A percentile compares a stretch with the other conserved stretches of the same genome.
Conservation (phyloP, 35 echinoderm and acorn worm genomes). For the Eucidaris tribuloides region DNA sequence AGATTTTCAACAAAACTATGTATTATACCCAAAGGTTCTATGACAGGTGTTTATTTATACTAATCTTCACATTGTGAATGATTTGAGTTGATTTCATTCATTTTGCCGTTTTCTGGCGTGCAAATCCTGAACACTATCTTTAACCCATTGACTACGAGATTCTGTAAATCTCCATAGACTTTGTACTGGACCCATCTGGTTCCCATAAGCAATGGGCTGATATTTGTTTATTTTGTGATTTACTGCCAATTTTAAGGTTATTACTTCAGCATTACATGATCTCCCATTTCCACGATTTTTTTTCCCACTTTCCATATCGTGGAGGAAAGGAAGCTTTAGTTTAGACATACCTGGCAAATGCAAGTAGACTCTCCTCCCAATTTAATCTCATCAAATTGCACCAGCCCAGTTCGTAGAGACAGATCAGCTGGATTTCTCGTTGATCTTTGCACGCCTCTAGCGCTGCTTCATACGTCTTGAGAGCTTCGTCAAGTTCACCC, state of each 20-base stretch:
- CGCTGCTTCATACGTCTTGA: constrained; percentile 81
- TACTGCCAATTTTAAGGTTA: not conserved
- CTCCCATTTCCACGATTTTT: not conserved
- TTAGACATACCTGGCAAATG: constrained; percentile 79
- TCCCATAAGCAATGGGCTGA: not conserved
- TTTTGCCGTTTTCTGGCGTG: too few species aligned
- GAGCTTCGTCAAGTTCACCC: constrained; percentile 80
- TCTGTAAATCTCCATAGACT: too few species aligned
- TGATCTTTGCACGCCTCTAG: constrained; percentile 77
- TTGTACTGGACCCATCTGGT: not conserved
- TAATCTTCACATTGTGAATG: too few species aligned
- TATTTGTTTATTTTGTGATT: not conserved
- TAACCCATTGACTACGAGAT: too few species aligned
- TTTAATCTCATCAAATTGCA: constrained; percentile 93
- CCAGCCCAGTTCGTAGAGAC: constrained; percentile 99
- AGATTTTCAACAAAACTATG: too few species aligned
- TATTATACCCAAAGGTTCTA: too few species aligned
- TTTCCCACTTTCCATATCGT: not conserved
- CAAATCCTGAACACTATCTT: too few species aligned
- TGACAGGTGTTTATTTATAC: too few species aligned
- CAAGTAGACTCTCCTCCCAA: constrained; percentile 91
- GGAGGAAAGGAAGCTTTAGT: not conserved
- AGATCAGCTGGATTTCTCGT: constrained; percentile 95
- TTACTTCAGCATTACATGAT: not conserved
- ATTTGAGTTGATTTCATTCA: too few species aligned